Conservation (phyloP, 2,113 vertebrate genomes). For the Lepus europaeus region DNA sequence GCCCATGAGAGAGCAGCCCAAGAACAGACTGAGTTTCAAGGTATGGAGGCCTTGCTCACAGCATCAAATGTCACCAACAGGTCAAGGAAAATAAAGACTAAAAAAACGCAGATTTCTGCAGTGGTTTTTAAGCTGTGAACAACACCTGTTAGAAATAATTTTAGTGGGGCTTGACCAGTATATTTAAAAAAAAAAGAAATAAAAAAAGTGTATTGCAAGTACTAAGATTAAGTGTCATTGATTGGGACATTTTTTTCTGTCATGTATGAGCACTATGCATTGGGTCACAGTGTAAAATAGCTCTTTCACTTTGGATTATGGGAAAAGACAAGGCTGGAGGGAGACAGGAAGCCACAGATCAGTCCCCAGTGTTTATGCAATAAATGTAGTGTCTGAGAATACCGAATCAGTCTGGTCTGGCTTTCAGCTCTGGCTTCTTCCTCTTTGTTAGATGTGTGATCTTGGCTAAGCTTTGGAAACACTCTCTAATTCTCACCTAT, state of each 20-base stretch:
- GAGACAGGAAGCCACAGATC: constrained; percentile 6
- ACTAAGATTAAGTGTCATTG: background rate
- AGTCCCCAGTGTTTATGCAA: background rate
- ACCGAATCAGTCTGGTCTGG: background rate
- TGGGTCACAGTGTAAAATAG: background rate
- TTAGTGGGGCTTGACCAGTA: background rate
- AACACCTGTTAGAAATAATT: constrained; percentile 22
- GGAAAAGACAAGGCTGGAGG: constrained; percentile 1
- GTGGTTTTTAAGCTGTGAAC: background rate
- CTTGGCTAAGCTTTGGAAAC: background rate
- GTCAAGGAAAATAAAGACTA: background rate
- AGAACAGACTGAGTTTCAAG: background rate
- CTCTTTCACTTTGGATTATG: constrained; percentile 12
- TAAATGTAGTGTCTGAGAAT: background rate
- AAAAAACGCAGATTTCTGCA: background rate
- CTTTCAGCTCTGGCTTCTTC: background rate
- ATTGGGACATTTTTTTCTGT: background rate
- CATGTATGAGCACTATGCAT: background rate
- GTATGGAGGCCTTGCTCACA: background rate
- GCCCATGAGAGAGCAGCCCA: background rate
- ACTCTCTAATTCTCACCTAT: background rate
- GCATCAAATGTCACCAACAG: constrained; percentile 12
- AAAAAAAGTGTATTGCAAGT: background rate
- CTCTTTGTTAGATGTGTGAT: background rate
- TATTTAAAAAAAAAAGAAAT: background rate